Evolutionary conservation across 2,888 invertebrate genomes (phyloP).

Genomic region (Listrodromus nycthemerus): DNA sequence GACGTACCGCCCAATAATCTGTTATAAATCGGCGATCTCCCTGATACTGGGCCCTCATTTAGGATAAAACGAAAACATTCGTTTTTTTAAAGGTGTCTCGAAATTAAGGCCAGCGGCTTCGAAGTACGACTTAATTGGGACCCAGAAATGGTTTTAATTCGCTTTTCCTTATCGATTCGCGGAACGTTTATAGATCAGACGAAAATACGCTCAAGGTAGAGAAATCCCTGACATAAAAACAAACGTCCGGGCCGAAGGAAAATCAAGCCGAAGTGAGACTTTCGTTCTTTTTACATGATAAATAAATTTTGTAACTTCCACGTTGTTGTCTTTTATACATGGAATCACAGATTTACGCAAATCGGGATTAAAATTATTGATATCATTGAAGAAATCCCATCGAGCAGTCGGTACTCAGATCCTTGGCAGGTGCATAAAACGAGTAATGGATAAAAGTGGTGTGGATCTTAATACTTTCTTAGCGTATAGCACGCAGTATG

Average conservation of each 20-base stretch:
- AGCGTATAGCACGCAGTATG: slow-evolving; percentile 62
- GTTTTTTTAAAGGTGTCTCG: not conserved
- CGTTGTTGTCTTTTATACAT: slow-evolving; percentile 30
- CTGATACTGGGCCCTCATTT: not conserved
- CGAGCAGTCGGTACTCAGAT: slow-evolving; percentile 44
- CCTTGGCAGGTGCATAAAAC: slow-evolving; percentile 59
- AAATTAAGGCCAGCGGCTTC: slow-evolving; percentile 1
- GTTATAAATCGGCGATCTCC: not conserved
- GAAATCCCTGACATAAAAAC: not conserved
- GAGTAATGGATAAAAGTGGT: slow-evolving; percentile 39
- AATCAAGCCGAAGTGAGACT: not conserved
- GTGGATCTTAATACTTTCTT: slow-evolving; percentile 54
- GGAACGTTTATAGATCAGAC: not conserved
- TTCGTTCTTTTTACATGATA: not conserved
- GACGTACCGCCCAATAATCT: not conserved
- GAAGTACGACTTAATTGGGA: not conserved
- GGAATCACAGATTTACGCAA: slow-evolving; percentile 9
- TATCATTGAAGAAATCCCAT: slow-evolving; percentile 42
- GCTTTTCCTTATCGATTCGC: slow-evolving; percentile 2
- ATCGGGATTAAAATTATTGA: not conserved
- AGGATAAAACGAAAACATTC: not conserved
- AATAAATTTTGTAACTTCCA: slow-evolving; percentile 39
- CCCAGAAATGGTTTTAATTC: slow-evolving; percentile 3
- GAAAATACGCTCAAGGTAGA: not conserved
- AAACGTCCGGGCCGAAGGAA: slow-evolving; percentile 6